A percentile compares a stretch with the other conserved stretches of the same genome.
phyloP scores from a whole-genome alignment of 2,888 invertebrate genomes.

The Philereme vetulata region DNA sequence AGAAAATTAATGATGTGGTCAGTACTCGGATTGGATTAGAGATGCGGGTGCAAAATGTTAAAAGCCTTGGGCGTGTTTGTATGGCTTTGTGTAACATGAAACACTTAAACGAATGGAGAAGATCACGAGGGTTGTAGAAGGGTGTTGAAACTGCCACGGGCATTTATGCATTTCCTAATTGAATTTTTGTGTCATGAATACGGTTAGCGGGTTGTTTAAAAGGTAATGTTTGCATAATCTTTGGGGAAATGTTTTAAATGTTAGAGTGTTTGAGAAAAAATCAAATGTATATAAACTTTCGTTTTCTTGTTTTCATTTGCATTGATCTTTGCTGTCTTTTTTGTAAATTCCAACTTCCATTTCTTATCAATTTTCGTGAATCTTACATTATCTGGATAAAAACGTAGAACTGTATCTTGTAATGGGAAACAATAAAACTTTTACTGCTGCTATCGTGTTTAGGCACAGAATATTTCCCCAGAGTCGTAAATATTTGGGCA shows the following conservation, averaged over 20 bases:
- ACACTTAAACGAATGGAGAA: constrained; percentile 65
- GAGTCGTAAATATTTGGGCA: constrained; percentile 64
- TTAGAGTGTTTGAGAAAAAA: too few relatives aligned
- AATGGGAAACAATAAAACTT: constrained; percentile 65
- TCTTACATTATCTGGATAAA: constrained; percentile 53
- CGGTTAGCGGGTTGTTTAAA: constrained; percentile 26
- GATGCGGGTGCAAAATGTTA: constrained; percentile 68
- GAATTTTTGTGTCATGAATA: constrained; percentile 51
- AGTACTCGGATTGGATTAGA: constrained; percentile 78
- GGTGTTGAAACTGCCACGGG: constrained; percentile 47
- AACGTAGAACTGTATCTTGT: constrained; percentile 62
- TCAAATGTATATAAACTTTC: too few relatives aligned
- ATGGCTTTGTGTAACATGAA: constrained; percentile 75
- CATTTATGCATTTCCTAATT: constrained; percentile 52
- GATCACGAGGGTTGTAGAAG: constrained; percentile 48
- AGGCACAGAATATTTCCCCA: constrained; percentile 51
- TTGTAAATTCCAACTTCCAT: constrained; percentile 1
- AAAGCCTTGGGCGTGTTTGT: constrained; percentile 73
- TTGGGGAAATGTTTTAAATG: not conserved
- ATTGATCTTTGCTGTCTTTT: constrained; percentile 5
- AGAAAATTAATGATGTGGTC: constrained; percentile 83
- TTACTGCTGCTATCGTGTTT: constrained; percentile 52
- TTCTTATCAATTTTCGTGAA: constrained; percentile 33
- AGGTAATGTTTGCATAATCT: constrained; percentile 27
- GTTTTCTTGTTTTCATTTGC: not conserved